phyloP scores from a whole-genome alignment of 2,888 invertebrate species.

The Tetanocera ferruginea region DNA sequence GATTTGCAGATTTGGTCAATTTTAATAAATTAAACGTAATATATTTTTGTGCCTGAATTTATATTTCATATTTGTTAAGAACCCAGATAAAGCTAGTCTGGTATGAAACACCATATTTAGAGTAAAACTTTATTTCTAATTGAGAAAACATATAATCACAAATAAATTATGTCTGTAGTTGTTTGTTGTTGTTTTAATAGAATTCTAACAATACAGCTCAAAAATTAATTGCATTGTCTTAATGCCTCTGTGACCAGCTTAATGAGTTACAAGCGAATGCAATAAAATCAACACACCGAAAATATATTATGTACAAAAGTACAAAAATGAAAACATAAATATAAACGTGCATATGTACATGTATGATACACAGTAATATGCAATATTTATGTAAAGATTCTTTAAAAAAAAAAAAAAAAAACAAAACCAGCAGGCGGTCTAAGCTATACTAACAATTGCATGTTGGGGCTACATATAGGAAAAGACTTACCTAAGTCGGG shows the following conservation, averaged over 20 bases:
- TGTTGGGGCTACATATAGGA: slow-evolving; percentile 20
- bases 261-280: slow-evolving; percentile 22
- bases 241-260: slow-evolving; percentile 33
- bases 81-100: too few relatives aligned
- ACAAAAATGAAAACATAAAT: not conserved
- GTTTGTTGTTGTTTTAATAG: not conserved
- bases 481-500: slow-evolving; percentile 31
- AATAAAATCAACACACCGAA: not conserved
- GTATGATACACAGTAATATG: too few relatives aligned
- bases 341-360: not conserved
- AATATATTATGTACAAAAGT: not conserved
- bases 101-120: too few relatives aligned
- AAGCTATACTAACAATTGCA: slow-evolving; percentile 2
- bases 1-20: too few relatives aligned
- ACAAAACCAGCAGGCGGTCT: not conserved
- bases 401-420: not conserved
- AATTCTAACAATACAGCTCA: not conserved
- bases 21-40: too few relatives aligned
- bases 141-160: too few relatives aligned
- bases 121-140: too few relatives aligned
- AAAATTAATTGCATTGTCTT: slow-evolving; percentile 11
- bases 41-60: too few relatives aligned
- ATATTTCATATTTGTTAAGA: too few relatives aligned
- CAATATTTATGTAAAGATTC: too few relatives aligned
- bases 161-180: too few relatives aligned